These are phyloP conservation scores for Drosophila ustulata DNA, from an alignment of 2,888 invertebrate genomes.

Conservation along the genomic window DNA sequence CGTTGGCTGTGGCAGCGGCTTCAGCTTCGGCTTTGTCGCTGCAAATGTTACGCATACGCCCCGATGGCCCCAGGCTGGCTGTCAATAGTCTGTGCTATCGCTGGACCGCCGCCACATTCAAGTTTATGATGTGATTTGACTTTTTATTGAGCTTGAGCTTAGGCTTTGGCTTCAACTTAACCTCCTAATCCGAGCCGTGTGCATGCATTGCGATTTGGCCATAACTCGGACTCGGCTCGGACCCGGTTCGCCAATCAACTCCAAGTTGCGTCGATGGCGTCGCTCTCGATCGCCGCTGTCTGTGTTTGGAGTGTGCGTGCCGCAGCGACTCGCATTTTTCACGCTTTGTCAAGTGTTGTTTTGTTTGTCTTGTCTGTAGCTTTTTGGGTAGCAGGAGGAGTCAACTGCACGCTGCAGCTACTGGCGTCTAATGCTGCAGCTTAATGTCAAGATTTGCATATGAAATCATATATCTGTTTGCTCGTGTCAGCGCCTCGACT, in stretches of 20 bases:
- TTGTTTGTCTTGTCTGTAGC: conserved; percentile 6
- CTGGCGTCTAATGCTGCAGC: conserved; percentile 62
- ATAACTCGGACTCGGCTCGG: conserved; percentile 14
- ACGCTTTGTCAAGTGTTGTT: conserved; percentile 67
- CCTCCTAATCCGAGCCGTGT: conserved; percentile 57
- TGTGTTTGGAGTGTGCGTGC: conserved; percentile 57
- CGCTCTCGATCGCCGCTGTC: conserved; percentile 41
- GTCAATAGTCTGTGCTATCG: conserved; percentile 43
- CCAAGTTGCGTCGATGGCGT: conserved; percentile 57
- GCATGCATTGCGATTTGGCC: conserved; percentile 35
- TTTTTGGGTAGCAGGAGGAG: conserved; percentile 59
- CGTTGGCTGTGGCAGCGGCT: conserved; percentile 13
- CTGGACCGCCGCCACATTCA: conserved; percentile 28
- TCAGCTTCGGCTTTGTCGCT: conserved; percentile 13
- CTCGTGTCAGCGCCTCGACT: conserved; percentile 35
- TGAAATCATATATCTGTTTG: conserved; percentile 65
- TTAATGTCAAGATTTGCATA: conserved; percentile 83
- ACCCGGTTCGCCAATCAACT: conserved; percentile 55
- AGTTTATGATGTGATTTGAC: conserved; percentile 66
- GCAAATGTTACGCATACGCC: conserved; percentile 77
- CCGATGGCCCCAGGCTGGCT: conserved; percentile 68
- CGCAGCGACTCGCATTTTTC: conserved; percentile 64
- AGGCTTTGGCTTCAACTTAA: conserved; percentile 63
- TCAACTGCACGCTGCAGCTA: conserved; percentile 23
- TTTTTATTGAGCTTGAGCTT: conserved; percentile 56